Evolutionary conservation across 2,888 invertebrate species (phyloP), one percentile per base, ranked within the genome.

Genomic region (Pyrocoelia pectoralis): DNA sequence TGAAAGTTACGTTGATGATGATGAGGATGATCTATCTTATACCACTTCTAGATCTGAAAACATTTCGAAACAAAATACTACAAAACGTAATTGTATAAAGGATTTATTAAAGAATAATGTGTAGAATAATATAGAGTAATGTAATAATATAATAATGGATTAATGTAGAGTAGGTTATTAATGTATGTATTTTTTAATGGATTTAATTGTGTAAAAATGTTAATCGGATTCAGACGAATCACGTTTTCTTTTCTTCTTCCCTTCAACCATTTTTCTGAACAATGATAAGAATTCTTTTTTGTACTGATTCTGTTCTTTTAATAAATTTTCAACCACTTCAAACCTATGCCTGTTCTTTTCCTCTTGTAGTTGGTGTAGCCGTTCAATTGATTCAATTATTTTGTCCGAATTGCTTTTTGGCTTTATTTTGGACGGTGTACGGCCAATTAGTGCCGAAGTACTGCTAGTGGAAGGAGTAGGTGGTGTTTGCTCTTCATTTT

Each of bases 191-290:
- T 24, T 24, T 24, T 24, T 24, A 24, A 24, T 24, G 6, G 6
- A 24, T 6, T 24, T 24, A 6, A 43, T 15, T 43, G 9, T 13
- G n/a, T 15, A 43, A 14, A 14, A 15, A 43, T 43, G 3, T 43
- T 13, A 43, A 43, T 43, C 12, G 1, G 41, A 43, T 43, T 43
- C 41, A 43, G 41, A 43, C 41, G 41, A 43, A 14, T 43, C 41
- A 6, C 41, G 41, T 43, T 43, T 43, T 43, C 41, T 43, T 43
- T 43, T 43, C 15, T 43, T 43, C 15, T 13, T 8, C 41, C 13
- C 41, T 43, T 43, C 41, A 43, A 43, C 41, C 15, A 43, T 43
- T 43, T 43, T 43, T 8, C 15, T 43, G 41, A 43, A 43, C 12
- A 43, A 12, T 8, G 41, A 43, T 43, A 43, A 8, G 15, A 43